Conservation (phyloP, 2,797 vertebrate genomes). For the Parauchenoglanis ngamensis region DNA sequence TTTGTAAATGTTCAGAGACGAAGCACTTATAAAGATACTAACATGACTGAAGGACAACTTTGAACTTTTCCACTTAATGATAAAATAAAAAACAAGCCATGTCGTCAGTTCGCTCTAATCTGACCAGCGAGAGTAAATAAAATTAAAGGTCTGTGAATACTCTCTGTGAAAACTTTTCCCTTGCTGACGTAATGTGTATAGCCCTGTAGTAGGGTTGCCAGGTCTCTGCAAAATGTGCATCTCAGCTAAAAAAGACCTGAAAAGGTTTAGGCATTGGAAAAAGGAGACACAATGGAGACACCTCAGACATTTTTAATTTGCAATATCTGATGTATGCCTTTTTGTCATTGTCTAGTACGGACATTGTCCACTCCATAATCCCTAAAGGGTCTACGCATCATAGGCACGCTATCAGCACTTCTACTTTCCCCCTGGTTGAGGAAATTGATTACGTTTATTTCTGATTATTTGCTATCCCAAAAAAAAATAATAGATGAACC, state of each 20-base stretch:
- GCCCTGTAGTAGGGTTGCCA: neutral
- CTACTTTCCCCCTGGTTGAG: neutral
- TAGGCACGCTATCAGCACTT: too few species aligned
- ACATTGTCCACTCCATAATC: too few species aligned
- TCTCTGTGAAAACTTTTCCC: neutral
- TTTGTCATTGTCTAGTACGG: neutral
- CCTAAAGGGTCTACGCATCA: too few species aligned
- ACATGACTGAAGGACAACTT: neutral
- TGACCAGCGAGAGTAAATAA: neutral
- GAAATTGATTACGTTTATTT: neutral
- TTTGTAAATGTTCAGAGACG: neutral
- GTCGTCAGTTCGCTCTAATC: neutral
- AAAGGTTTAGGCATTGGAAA: neutral
- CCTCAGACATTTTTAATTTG: neutral
- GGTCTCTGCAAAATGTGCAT: neutral
- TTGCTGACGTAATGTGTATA: neutral
- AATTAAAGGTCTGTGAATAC: neutral
- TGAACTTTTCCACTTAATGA: too few species aligned
- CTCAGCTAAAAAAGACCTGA: neutral
- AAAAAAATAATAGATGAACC: neutral
- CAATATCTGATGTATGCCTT: neutral
- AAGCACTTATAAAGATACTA: neutral
- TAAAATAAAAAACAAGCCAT: too few species aligned
- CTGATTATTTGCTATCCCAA: neutral
- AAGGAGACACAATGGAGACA: neutral